Evolutionary conservation across 2,888 invertebrate species (phyloP), one percentile per base, ranked within the genome.

Genomic region (Lutraria lutraria): DNA sequence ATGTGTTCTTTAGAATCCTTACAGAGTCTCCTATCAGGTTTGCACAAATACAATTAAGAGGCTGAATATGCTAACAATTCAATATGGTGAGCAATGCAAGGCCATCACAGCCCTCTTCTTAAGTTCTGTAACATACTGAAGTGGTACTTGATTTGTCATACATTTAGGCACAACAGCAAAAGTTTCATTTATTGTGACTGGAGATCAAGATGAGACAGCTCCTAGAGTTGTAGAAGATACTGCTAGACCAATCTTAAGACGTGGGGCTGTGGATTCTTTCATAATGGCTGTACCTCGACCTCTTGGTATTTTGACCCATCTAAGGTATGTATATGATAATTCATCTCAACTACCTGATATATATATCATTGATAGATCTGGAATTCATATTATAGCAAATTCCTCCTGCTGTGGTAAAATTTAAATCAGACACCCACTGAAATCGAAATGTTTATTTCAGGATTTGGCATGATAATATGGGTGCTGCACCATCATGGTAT

Each of bases 251-350:
- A 94, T 96, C 19, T 92, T 97, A 43, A 92, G 95, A 29, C 93
- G 94, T 80, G 94, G 95, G n/a, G 93, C 90, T 52, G 93, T 95
- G 8, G 96, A 97, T 90, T 93, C 94, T 8, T 97, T 96, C 85
- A 85, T 94, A 4, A 90, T 95, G 91, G 92, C 94, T 19, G 93
- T 93, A 8, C 93, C 93, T 21, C 43, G 87, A 31, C 60, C 88
- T n/a, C 91, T 95, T 0, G 95, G 95, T 0, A 90, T 87, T 56
- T 83, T 94, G 29, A 90, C 90, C 29, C 92, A 93, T 87, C 56
- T 93, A 4, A 85, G 92, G 92, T 91, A 83, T 25, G 29, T 34
- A n/a, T 43, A 43, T 31, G 34, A 43, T 43, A 43, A 43, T 43
- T 43, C 8, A 43, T 43, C 8, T 43, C 43, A 43, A 43, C 43